Base-by-base conservation (phyloP, 1,140 invertebrate species). In the Magallana ariakensis region DNA sequence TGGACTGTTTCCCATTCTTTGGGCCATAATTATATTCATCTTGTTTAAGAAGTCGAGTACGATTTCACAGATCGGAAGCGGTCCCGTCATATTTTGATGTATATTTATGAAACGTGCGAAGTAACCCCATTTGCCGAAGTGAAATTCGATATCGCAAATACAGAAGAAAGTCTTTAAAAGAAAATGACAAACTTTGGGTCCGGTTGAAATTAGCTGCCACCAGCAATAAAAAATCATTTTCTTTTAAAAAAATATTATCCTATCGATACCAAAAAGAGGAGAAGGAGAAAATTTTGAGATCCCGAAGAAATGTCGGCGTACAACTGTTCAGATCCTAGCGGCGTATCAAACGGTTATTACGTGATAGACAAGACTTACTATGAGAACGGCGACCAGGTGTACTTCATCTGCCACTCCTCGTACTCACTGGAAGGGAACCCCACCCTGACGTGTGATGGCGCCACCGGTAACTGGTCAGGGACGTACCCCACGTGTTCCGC, bases 341-440 rank as follows among this genome's bases (percentile, higher is more conserved):
- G 55, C 0, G 15, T 84, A 6, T 84, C 82, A 7, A 84, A 84
- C 15, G 82, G 82, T 16, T 84, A 84, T 53, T 46, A 58, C 16
- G 55, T 60, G 13, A 26, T 84, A 22, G 55, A 57, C 11, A 33
- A 58, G 55, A 33, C 82, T 13, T 84, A 84, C 56, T 84, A 84
- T 84, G 22, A 19, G 55, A 19, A 84, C 56, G 57, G 57, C 6
- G 82, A 84, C 0, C 55, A 84, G 26, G 26, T 84, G 10, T 84
- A 58, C 13, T 84, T 56, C 26, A 26, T 84, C n/a, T 84, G 82
- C 26, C 16, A 84, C 56, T 26, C 55, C 22, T 16, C 15, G n/a
- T 84, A 84, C 16, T 26, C n/a, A n/a, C 55, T 84, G 15, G n/a
- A 58, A 10, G 82, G 82, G 16, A 84, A 84, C 55, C 82, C 82